Evolutionary conservation across 2,797 vertebrate species (phyloP).

Genomic region (Amniataba percoides): DNA sequence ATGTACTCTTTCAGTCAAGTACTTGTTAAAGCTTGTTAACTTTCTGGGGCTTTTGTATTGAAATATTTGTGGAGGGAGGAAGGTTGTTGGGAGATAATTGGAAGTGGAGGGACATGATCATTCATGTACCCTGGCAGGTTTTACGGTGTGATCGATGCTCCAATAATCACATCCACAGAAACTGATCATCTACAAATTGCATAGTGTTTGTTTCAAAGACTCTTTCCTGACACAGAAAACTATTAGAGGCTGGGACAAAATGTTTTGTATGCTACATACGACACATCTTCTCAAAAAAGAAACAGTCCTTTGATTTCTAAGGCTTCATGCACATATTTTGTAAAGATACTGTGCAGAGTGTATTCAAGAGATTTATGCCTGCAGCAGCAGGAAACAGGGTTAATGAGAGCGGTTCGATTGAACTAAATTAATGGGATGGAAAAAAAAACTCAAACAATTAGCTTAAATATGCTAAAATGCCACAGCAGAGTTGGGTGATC

Average conservation of each 20-base stretch:
- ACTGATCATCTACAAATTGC: neutral
- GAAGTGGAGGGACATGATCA: constrained; percentile 18
- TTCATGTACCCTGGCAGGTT: constrained; percentile 48
- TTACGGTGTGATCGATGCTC: constrained; percentile 29
- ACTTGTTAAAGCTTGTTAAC: constrained; percentile 72
- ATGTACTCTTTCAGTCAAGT: constrained; percentile 42
- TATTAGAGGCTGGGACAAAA: neutral
- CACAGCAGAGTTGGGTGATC: neutral
- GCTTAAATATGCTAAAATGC: neutral
- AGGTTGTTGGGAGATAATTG: constrained; percentile 50
- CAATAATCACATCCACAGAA: constrained; percentile 11
- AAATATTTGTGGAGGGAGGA: constrained; percentile 65
- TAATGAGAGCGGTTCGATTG: neutral
- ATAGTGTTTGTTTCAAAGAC: neutral
- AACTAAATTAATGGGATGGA: neutral
- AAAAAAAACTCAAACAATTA: neutral
- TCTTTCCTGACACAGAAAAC: neutral
- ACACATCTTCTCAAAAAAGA: no score
- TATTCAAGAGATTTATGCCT: neutral
- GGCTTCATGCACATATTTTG: no score
- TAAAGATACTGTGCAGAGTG: neutral
- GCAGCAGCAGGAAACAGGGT: neutral
- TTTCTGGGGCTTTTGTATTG: constrained; percentile 58
- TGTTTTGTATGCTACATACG: neutral
- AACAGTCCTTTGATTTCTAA: no score